These are phyloP conservation scores for Scolopax mira DNA, from an alignment of 2,113 vertebrate species.

Conservation along the genomic window DNA sequence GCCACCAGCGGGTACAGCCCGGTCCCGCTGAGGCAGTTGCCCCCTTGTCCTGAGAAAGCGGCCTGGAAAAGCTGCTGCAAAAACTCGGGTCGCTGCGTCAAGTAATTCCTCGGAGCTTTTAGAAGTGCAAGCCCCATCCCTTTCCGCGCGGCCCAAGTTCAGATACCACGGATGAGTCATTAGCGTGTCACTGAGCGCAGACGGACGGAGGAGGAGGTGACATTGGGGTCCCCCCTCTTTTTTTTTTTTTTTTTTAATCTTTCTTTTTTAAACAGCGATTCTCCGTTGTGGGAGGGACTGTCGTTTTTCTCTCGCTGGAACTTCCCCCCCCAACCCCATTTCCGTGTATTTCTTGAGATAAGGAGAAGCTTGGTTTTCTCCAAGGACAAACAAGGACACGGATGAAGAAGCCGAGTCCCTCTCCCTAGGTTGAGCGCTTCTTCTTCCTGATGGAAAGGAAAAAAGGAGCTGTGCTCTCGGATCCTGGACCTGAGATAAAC, in stretches of 20 bases:
- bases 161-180: neutral
- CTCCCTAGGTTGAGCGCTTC: neutral
- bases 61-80: neutral
- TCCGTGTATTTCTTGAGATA: neutral
- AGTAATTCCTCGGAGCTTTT: neutral
- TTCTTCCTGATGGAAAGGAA: neutral
- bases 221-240: neutral
- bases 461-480: neutral
- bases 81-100: neutral
- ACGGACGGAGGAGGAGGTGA: neutral
- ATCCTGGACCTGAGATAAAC: neutral
- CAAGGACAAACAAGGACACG: neutral
- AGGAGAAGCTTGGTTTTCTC: neutral
- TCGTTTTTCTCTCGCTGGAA: neutral
- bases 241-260: accelerated
- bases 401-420: neutral
- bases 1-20: neutral
- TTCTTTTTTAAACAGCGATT: neutral
- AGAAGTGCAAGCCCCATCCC: neutral
- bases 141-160: neutral
- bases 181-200: neutral
- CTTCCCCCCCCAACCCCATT: neutral
- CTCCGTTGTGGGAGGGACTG: neutral
- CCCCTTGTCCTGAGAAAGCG: neutral
- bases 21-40: neutral